Percentiles rank a stretch among this genome's conserved stretches.
Conservation (phyloP, 2,888 invertebrate genomes). For the Drosophila robusta region DNA sequence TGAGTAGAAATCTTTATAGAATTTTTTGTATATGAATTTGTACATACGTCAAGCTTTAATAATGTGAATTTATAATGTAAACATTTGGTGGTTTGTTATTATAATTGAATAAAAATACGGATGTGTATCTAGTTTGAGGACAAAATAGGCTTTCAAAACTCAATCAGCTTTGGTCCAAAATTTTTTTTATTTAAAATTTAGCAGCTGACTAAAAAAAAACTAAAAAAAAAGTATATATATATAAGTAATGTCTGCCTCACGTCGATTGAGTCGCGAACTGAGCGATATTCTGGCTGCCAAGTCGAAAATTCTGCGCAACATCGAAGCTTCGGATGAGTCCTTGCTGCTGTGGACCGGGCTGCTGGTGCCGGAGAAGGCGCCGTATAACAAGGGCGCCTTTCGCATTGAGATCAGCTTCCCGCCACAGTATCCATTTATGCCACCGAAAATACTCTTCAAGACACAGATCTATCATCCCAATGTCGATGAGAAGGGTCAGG, state of each 20-base stretch:
- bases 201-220: conserved; percentile 20
- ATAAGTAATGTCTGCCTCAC: conserved; percentile 73
- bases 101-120: background rate
- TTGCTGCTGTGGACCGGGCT: conserved; percentile 98
- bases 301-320: conserved; percentile 95
- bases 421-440: conserved; percentile 99
- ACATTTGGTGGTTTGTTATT: conserved; percentile 4
- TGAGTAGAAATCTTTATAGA: conserved; percentile 10
- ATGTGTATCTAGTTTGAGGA: background rate
- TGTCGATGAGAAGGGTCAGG: conserved; percentile 99
- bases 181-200: conserved; percentile 32
- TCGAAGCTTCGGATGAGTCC: conserved; percentile 97
- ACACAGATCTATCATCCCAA: conserved; percentile 99
- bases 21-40: conserved; percentile 3
- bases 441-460: conserved; percentile 98
- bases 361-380: conserved; percentile 98
- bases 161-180: conserved; percentile 29
- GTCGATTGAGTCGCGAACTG: conserved; percentile 89
- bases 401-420: conserved; percentile 99
- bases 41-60: conserved; percentile 2
- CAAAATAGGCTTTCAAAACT: conserved; percentile 33
- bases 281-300: conserved; percentile 92
- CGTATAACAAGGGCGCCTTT: conserved; percentile 99
- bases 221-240: conserved; percentile 14
- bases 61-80: conserved; percentile 6